Evolutionary conservation across 2,113 vertebrate species (phyloP).

Genomic region (Smithornis capensis): DNA sequence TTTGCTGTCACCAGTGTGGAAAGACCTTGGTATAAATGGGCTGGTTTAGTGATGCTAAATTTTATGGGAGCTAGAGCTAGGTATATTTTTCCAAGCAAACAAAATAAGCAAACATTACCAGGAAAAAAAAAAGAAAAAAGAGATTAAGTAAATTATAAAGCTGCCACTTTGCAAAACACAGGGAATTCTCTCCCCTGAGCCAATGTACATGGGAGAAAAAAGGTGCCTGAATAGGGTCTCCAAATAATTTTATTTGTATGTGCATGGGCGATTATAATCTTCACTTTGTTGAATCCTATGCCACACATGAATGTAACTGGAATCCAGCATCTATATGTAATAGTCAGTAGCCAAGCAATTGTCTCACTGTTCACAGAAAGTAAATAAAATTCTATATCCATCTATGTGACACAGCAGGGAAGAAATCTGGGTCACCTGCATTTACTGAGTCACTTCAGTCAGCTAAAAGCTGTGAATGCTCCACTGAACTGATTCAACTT

Average conservation of each 20-base stretch:
- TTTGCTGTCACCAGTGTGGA: background rate
- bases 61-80: background rate
- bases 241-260: background rate
- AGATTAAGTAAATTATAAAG: background rate
- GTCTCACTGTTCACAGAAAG: background rate
- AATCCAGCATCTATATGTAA: background rate
- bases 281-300: background rate
- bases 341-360: background rate
- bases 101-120: background rate
- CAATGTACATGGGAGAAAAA: background rate
- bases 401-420: background rate
- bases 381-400: background rate
- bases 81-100: background rate
- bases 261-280: background rate
- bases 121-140: background rate
- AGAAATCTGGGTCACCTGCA: slow-evolving; percentile 36
- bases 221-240: background rate
- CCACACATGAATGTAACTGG: background rate
- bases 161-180: background rate
- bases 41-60: background rate
- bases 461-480: background rate
- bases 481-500: background rate
- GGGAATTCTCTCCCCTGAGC: background rate
- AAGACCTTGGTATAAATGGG: background rate
- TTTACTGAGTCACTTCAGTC: background rate